Percentiles rank a stretch among this genome's conserved stretches.
phyloP scores from a whole-genome alignment of 2,888 invertebrate genomes.

The Chloroclystis v-ata region DNA sequence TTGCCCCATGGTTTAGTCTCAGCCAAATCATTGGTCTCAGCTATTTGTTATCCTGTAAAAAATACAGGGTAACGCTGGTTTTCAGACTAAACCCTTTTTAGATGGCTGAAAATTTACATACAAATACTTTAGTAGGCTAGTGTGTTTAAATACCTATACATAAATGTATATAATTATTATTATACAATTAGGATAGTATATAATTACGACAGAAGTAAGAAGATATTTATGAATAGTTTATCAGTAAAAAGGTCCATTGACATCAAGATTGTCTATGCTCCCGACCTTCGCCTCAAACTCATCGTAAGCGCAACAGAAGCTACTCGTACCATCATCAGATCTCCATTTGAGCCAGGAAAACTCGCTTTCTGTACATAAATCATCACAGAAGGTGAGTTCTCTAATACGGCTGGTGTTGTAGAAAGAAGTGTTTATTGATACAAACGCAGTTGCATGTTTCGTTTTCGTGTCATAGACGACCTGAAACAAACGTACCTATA shows the following conservation, averaged over 20 bases:
- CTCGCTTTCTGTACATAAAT: constrained; percentile 47
- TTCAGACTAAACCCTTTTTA: no score
- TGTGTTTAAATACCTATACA: no score
- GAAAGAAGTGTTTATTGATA: constrained; percentile 59
- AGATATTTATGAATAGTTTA: no score
- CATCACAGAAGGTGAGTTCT: constrained; percentile 48
- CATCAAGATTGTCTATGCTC: constrained; percentile 33
- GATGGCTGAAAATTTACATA: no score
- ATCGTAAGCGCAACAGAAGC: constrained; percentile 61
- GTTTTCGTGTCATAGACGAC: constrained; percentile 50
- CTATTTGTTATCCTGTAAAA: no score
- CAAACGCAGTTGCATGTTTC: constrained; percentile 49
- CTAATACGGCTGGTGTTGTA: constrained; percentile 42
- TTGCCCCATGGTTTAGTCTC: no score
- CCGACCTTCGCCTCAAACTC: constrained; percentile 40
- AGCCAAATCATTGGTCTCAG: no score
- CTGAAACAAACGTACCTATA: constrained; percentile 34
- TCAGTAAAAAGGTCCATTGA: constrained; percentile 23
- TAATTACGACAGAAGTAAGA: no score
- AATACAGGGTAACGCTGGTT: no score
- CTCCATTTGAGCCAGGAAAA: constrained; percentile 61
- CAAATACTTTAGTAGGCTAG: no score
- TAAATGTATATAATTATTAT: no score
- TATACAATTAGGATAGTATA: no score
- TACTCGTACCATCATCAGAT: constrained; percentile 53